These are phyloP conservation scores for Gerris lacustris DNA, from an alignment of 2,888 invertebrate species.

Conservation along the genomic window DNA sequence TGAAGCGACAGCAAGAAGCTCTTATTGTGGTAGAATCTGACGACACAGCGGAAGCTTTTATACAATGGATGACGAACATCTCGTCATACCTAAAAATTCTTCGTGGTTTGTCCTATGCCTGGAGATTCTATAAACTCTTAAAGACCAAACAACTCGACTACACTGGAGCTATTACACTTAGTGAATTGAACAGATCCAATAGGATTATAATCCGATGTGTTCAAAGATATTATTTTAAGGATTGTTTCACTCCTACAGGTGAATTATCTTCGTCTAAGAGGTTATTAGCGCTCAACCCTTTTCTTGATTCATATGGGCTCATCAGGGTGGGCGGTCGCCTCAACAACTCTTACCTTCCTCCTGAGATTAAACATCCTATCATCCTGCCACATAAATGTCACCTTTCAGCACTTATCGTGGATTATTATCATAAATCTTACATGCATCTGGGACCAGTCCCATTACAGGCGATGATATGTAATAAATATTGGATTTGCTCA, in stretches of 20 bases:
- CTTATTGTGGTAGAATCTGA: not conserved
- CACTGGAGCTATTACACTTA: not conserved
- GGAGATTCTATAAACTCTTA: not conserved
- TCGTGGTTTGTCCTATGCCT: not conserved
- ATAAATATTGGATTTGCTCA: slow-evolving; percentile 18
- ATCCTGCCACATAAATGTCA: slow-evolving; percentile 12
- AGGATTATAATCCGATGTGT: not conserved
- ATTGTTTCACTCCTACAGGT: not conserved
- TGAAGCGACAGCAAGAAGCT: not conserved
- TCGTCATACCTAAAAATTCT: not conserved
- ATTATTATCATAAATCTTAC: slow-evolving; percentile 16
- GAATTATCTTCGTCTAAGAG: not conserved
- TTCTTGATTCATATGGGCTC: slow-evolving; percentile 13
- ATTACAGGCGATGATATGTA: not conserved
- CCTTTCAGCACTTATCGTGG: slow-evolving; percentile 17
- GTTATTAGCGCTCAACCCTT: slow-evolving; percentile 7
- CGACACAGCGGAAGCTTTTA: not conserved
- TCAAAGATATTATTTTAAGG: not conserved
- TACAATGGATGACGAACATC: not conserved
- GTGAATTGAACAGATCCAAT: not conserved
- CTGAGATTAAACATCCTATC: slow-evolving; percentile 16
- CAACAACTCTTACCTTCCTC: slow-evolving; percentile 3
- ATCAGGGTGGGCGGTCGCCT: slow-evolving; percentile 22
- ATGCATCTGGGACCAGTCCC: slow-evolving; percentile 15
- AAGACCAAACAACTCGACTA: not conserved